Evolutionary conservation across 2,113 vertebrate species (phyloP), one percentile per base, ranked within the genome.

Genomic region (Dasyurus viverrinus): DNA sequence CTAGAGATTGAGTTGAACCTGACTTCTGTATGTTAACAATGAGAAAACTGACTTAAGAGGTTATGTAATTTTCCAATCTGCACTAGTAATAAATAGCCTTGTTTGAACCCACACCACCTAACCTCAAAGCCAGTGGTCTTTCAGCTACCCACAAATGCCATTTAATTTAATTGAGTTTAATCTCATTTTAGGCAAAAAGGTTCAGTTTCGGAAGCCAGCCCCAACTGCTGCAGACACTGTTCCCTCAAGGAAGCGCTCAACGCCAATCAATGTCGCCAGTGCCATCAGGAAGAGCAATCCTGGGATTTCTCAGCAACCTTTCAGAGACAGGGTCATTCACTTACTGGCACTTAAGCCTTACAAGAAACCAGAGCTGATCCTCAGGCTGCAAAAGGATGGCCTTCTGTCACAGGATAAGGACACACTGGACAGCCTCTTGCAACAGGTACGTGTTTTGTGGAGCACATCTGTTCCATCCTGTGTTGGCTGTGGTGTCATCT

Each of bases 331-430:
- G 36, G 99, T 99, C 92, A 97, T 99, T 91, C 99, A 99, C 98
- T 98, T 99, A 96, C 98, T 99, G 98, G 99, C 99, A 19, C 99
- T 99, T 54, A 99, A 99, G 98, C 99, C 99, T 96, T 99, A 99
- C 96, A 99, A 99, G 98, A 99, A 99, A 97, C 99, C 99, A 0
- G 99, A 99, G 96, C 98, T 99, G 92, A 99, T 99, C 95, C 98
- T 99, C 95, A 98, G 99, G 96, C 98, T 99, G 95, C 99, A 99
- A 98, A 99, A 99, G 97, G 99, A 99, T 0, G 99, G 99, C 55
- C 99, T 99, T 95, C 98, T 98, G 0, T 98, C 98, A 76, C 98
- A 98, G 8, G 99, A 99, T 97, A 99, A 99, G 98, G 99, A 99
- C 91, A 98, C 98, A 2, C 98, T 99, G 98, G 99, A 99, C 93